Conservation (phyloP, 2,797 vertebrate species). For the Bradypodion pumilum region DNA sequence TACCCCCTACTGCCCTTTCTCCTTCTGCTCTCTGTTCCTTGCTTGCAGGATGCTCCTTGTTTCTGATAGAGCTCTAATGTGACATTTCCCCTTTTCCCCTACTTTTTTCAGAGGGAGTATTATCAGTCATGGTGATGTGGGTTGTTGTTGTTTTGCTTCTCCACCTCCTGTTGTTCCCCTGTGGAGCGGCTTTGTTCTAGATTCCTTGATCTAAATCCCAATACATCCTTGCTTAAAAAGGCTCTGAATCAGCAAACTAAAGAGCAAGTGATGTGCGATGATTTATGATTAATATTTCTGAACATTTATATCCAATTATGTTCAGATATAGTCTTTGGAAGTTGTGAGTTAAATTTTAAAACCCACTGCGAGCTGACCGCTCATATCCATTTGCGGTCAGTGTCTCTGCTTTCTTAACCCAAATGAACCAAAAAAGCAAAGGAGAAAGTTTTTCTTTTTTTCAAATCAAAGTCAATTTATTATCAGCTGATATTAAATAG, state of each 20-base stretch:
- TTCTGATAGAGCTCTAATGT: background rate
- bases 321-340: no score
- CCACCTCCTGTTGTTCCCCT: background rate
- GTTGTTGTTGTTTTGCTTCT: background rate
- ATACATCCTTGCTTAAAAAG: background rate
- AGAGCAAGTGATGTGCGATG: background rate
- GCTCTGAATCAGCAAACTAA: background rate
- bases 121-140: no score
- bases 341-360: no score
- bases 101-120: background rate
- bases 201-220: background rate
- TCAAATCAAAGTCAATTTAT: no score
- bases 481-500: no score
- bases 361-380: no score
- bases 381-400: no score
- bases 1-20: background rate
- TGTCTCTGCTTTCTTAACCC: no score
- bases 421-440: no score
- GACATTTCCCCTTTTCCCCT: slow-evolving; percentile 11
- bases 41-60: background rate
- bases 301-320: no score
- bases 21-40: background rate
- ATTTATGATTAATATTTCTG: no score
- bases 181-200: background rate
- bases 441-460: no score